Base-by-base conservation (phyloP, 2,113 vertebrate species). In the Reinhardtius hippoglossoides region DNA sequence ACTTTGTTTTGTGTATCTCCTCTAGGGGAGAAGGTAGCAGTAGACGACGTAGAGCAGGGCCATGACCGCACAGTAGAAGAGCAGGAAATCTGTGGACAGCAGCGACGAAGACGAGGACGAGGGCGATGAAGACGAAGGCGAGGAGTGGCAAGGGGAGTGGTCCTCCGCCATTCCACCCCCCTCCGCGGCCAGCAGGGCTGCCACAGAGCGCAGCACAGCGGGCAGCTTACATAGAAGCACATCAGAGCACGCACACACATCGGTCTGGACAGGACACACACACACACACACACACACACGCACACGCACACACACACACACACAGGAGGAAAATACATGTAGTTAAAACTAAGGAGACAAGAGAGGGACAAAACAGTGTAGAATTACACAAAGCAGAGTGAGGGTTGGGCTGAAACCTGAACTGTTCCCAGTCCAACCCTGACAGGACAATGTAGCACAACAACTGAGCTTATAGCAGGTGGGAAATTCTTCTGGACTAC, bases 51-150 rank as follows among this genome's bases (percentile, higher is more conserved):
- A 96, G 84, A 97, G 92, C 87, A 97, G 94, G 77, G 89, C 87
- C 96, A 96, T 96, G 92, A 90, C 80, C 40, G 71, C 88, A 61
- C 93, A 90, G 92, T 97, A 96, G 95, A 97, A 97, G 91, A 96
- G 66, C 88, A 95, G 85, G 94, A 97, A 97, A 93, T 95, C 95
- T 23, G 89, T 90, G 66, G 95, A 93, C 87, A 95, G 92, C 90
- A 54, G 92, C 71, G 83, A 94, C 85, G 89, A 90, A 69, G 64
- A 80, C 73, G 54, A 88, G 71, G 64, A 80, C 71, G 50, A 86
- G 1, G 88, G 81, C 52, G 71, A 67, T 3, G 69, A 24, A 21
- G 78, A 70, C 21, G 74, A 62, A 0, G 81, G 73, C 1, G 80
- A 78, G 73, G 84, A 60, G 24, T 0, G 76, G 56, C 0, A 8